A percentile compares a stretch with the other conserved stretches of the same genome.
phyloP scores from a whole-genome alignment of 2,113 vertebrate species.

The Strix aluco region DNA sequence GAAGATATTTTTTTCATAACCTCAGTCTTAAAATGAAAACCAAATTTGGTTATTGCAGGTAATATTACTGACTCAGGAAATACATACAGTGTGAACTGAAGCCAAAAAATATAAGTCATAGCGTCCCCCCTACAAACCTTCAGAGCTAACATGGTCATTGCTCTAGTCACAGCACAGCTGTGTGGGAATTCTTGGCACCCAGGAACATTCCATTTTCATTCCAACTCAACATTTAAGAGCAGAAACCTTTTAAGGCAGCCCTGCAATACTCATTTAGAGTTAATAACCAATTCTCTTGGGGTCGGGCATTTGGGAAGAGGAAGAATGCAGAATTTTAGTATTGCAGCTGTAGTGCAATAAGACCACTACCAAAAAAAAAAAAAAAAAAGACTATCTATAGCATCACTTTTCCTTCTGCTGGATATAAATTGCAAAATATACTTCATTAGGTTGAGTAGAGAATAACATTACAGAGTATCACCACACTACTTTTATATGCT shows the following conservation, averaged over 20 bases:
- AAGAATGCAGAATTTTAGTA: not conserved
- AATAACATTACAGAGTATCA: not conserved
- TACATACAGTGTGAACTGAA: not conserved
- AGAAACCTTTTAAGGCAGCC: slow-evolving; percentile 10
- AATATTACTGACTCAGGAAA: not conserved
- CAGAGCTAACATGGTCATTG: not conserved
- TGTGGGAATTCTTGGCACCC: slow-evolving; percentile 13
- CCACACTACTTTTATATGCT: not conserved
- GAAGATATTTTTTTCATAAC: not conserved
- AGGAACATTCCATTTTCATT: slow-evolving; percentile 9
- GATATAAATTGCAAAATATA: not conserved
- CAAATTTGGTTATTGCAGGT: not conserved
- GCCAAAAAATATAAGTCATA: not conserved
- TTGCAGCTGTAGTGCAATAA: not conserved
- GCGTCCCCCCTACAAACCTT: not conserved
- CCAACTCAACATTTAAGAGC: not conserved
- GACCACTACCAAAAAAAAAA: not conserved
- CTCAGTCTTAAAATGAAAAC: not conserved
- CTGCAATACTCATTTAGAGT: not conserved
- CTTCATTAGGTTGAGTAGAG: not conserved
- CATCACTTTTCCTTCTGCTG: not conserved
- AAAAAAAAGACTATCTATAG: not conserved
- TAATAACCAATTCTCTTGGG: not conserved
- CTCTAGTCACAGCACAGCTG: not conserved
- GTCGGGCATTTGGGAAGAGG: not conserved